Conservation (phyloP, 2,113 vertebrate genomes). For the Ochotona princeps region DNA sequence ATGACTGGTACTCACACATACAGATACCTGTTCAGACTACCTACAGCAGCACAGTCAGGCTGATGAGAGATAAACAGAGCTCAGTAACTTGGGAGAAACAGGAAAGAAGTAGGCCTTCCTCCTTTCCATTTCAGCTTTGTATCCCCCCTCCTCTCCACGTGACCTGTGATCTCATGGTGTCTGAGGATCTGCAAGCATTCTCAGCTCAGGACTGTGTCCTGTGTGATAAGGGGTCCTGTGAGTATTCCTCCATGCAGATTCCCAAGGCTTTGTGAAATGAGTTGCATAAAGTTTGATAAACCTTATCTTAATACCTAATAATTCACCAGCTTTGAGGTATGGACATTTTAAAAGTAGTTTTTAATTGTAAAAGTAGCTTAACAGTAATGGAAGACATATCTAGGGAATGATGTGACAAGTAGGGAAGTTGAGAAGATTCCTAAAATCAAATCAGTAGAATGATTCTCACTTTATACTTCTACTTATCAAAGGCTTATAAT, state of each 20-base stretch:
- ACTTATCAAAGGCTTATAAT: neutral
- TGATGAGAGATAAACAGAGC: neutral
- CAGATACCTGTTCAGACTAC: neutral
- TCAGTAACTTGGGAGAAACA: neutral
- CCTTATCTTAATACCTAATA: neutral
- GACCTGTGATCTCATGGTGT: neutral
- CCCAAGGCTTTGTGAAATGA: neutral
- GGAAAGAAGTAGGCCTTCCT: neutral
- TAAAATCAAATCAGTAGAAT: constrained; percentile 2
- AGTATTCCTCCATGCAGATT: neutral
- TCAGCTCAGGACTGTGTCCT: neutral
- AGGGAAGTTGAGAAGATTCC: neutral
- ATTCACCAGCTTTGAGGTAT: neutral
- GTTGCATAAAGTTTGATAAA: neutral
- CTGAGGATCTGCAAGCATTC: neutral
- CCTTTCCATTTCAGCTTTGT: neutral
- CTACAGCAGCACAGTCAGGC: neutral
- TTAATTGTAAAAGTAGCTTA: neutral
- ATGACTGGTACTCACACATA: neutral
- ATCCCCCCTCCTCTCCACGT: neutral
- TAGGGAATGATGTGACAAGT: neutral
- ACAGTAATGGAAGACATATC: neutral
- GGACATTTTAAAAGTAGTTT: neutral
- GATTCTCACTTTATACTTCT: neutral
- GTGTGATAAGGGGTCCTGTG: neutral